phyloP scores from a whole-genome alignment of 2,797 vertebrate genomes.

The Eulemur rubriventer region DNA sequence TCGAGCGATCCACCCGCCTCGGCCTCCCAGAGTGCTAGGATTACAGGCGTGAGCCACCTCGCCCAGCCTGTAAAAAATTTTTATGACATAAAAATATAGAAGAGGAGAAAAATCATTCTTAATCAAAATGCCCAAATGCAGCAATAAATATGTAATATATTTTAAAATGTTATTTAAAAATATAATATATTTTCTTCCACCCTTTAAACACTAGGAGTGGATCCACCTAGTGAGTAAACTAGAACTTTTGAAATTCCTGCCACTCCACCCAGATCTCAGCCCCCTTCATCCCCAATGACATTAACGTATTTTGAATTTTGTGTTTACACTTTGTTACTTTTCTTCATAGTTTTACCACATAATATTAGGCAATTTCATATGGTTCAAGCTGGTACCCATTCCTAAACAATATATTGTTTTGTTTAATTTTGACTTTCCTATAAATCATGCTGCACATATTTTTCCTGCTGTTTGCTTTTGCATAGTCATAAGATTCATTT shows the following conservation, averaged over 20 bases:
- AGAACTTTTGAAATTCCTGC: neutral
- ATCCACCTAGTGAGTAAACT: neutral
- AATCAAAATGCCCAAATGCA: neutral
- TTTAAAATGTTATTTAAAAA: neutral
- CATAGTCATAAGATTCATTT: neutral
- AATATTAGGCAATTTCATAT: neutral
- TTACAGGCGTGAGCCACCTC: too few species aligned
- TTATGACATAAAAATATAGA: neutral
- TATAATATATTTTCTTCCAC: neutral
- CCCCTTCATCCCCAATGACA: neutral
- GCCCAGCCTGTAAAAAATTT: neutral
- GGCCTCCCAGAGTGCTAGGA: too few species aligned
- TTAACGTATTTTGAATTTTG: neutral
- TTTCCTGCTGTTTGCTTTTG: neutral
- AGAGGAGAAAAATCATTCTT: neutral
- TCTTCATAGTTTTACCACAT: neutral
- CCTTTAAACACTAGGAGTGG: neutral
- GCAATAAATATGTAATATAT: neutral
- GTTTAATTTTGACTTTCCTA: neutral
- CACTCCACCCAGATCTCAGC: neutral
- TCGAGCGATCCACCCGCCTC: too few species aligned
- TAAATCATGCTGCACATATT: neutral
- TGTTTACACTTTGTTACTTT: neutral
- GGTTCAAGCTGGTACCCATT: neutral
- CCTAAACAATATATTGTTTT: neutral